Percentiles rank a stretch among this genome's conserved stretches.
Evolutionary conservation across 2,113 vertebrate genomes (phyloP).

Genomic region (Cariama cristata): DNA sequence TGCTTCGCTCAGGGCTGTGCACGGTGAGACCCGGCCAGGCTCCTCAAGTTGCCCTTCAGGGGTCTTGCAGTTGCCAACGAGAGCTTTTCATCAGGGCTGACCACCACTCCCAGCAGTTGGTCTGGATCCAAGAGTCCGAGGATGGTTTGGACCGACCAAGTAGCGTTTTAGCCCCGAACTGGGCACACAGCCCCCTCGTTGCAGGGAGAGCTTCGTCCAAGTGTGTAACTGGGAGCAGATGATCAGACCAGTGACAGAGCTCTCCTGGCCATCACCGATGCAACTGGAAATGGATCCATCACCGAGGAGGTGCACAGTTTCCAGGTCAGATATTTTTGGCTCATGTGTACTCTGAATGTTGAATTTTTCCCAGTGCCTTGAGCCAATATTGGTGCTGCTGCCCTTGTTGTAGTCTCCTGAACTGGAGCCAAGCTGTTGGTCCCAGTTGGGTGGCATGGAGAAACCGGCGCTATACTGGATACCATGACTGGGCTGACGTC

Average conservation of each 20-base stretch:
- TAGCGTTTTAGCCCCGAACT: rapidly evolving
- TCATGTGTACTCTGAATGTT: rapidly evolving
- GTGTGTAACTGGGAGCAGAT: background rate
- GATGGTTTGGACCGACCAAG: background rate
- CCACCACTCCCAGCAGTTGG: rapidly evolving
- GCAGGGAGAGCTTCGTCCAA: background rate
- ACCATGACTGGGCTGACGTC: background rate
- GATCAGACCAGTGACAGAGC: background rate
- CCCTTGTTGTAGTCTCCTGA: background rate
- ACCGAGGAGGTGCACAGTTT: background rate
- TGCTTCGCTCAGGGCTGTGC: rapidly evolving
- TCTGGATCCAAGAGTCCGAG: background rate
- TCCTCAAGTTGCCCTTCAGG: rapidly evolving
- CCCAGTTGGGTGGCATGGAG: background rate
- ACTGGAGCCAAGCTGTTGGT: background rate
- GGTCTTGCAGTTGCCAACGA: background rate
- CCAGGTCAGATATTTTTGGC: background rate
- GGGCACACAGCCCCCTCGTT: rapidly evolving
- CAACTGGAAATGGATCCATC: background rate
- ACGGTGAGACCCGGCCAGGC: background rate
- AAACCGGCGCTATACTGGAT: background rate
- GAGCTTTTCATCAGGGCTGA: background rate
- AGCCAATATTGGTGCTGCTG: background rate
- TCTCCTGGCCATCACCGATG: background rate
- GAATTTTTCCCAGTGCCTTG: background rate